These are phyloP conservation scores for Polydrusus cervinus DNA, from an alignment of 2,888 invertebrate species.

Conservation along the genomic window DNA sequence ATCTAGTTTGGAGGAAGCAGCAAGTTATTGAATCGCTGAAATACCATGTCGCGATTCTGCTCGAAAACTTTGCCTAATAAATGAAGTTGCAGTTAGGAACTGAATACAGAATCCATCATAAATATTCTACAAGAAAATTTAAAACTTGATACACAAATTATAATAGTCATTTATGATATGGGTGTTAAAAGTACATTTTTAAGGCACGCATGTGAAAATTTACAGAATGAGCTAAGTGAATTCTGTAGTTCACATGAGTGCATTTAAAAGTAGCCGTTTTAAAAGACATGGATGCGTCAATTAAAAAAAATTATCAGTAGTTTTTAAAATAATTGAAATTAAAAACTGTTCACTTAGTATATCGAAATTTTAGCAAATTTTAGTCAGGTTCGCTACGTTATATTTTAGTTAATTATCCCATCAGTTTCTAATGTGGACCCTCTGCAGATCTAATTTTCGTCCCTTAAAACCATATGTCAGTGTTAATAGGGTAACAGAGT, in stretches of 20 bases:
- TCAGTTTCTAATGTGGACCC: constrained; percentile 4
- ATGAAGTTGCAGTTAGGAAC: neutral
- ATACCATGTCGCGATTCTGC: constrained; percentile 22
- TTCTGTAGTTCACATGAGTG: no score
- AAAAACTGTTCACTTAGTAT: no score
- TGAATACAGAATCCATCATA: constrained; percentile 3
- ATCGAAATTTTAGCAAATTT: neutral
- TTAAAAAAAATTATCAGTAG: no score
- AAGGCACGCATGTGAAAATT: no score
- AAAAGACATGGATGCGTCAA: no score
- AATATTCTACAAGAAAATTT: neutral
- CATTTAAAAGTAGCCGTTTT: no score
- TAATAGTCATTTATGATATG: neutral
- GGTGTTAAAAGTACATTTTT: no score
- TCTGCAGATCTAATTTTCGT: neutral
- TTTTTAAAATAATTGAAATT: no score
- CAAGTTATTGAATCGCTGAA: constrained; percentile 45
- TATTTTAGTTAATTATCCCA: constrained; percentile 7
- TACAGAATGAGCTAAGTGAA: no score
- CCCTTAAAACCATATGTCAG: constrained; percentile 8
- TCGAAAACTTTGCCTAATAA: constrained; percentile 21
- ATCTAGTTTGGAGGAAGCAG: constrained; percentile 36
- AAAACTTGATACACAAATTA: neutral
- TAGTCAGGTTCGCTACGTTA: neutral
- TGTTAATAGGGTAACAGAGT: neutral